Base-by-base conservation (phyloP, 2,888 invertebrate genomes). In the Erebia palarica region DNA sequence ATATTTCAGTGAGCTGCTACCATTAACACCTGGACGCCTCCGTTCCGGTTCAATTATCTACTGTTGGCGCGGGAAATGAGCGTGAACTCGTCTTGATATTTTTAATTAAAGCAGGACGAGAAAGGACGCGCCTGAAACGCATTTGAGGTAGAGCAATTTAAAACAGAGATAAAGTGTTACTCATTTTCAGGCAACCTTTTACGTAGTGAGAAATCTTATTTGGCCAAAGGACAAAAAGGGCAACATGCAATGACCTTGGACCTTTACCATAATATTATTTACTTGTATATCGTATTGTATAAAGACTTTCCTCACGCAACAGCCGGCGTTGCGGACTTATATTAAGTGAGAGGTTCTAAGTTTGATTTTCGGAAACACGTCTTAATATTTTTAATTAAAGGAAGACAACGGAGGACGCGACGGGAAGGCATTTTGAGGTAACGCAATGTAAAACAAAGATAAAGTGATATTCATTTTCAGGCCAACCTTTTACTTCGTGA, bases 321-420 rank as follows among this genome's bases (percentile, higher is more conserved):
- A 7, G 36, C 36, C 36, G 1, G 1, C 0, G 36, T 36, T 36
- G 1, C 36, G 36, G 7, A 36, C 0, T 36, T 36, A 36, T 27
- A 27, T 3, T 27, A 27, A 27, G 27, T 2, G 2, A 4, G 27
- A 27, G 27, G 27, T 27, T 4, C 27, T 3, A 27, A 27, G 27
- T 27, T 27, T 4, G 27, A 27, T 27, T 27, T 27, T 4, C 27
- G 4, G 27, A 27, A 73, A 68, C 67, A 53, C 71, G 57, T 72
- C 74, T 72, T 70, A 63, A 60, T 71, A 76, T 76, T 76, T 78
- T 77, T 76, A 76, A 76, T 77, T 75, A 77, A 75, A 75, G 51
- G 55, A 55, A 8, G 44, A 27, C 27, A 27, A 2, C 57, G 57
- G 18, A 65, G 57, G 16, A 27, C 13, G 27, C 55, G 11, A 42